Evolutionary conservation across 2,888 invertebrate genomes (phyloP).

Genomic region (Lysandra coridon): DNA sequence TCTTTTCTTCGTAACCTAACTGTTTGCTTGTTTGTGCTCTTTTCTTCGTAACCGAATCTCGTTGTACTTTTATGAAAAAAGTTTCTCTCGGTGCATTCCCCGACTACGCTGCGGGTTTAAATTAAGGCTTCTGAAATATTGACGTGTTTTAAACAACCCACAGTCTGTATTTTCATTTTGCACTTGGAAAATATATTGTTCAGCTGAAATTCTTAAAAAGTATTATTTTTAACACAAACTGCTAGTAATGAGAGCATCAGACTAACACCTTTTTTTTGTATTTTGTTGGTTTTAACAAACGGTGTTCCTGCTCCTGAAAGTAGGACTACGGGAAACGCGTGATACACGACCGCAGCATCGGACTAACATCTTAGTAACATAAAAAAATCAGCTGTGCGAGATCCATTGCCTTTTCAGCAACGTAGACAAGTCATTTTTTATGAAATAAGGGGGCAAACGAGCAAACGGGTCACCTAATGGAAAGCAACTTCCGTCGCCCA

Average conservation of each 20-base stretch:
- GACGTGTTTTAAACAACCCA: not conserved
- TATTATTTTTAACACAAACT: not conserved
- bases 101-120: slow-evolving; percentile 53
- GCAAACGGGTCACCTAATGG: no score
- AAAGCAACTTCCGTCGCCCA: no score
- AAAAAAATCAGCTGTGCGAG: no score
- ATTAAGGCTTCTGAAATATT: slow-evolving; percentile 45
- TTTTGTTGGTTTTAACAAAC: no score
- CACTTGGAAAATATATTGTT: not conserved
- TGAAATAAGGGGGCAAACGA: no score
- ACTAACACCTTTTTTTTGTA: no score
- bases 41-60: slow-evolving; percentile 64
- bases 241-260: not conserved
- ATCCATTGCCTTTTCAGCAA: no score
- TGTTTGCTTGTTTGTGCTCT: slow-evolving; percentile 64
- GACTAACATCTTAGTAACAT: no score
- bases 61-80: slow-evolving; percentile 77
- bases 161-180: not conserved
- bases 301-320: no score
- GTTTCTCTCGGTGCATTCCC: slow-evolving; percentile 66
- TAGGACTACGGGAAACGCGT: no score
- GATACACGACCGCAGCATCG: not conserved
- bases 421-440: no score
- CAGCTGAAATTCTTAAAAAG: not conserved
- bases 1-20: slow-evolving; percentile 65